These are phyloP conservation scores for Macquaria australasica DNA, from an alignment of 2,113 vertebrate species.

Conservation along the genomic window DNA sequence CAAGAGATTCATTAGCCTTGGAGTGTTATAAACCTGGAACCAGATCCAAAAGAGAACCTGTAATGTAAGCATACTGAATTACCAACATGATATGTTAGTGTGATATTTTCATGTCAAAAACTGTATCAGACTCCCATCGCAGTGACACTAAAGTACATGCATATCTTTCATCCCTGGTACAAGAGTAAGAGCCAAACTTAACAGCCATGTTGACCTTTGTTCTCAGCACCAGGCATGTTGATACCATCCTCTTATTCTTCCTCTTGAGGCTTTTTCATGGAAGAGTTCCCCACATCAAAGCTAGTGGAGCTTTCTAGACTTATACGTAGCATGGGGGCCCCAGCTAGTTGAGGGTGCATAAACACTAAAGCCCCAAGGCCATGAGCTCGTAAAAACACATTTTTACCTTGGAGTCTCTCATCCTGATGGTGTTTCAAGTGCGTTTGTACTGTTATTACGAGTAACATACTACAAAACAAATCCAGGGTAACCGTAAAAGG, in stretches of 20 bases:
- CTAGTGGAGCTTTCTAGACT: constrained; percentile 47
- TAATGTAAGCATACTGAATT: not conserved
- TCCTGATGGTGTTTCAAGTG: constrained; percentile 68
- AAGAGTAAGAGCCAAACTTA: constrained; percentile 40
- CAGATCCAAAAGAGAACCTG: constrained; percentile 4
- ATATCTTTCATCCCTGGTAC: constrained; percentile 31
- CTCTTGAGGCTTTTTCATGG: constrained; percentile 53
- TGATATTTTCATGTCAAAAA: constrained; percentile 22
- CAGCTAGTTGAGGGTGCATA: constrained; percentile 43
- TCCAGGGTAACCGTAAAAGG: constrained; percentile 57
- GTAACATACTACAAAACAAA: constrained; percentile 60
- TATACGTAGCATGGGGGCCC: constrained; percentile 28
- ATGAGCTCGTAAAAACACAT: constrained; percentile 60
- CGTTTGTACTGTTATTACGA: constrained; percentile 62
- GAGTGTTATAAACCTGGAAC: not conserved
- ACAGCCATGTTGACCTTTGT: constrained; percentile 45
- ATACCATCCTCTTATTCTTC: constrained; percentile 60
- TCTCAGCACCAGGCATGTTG: constrained; percentile 64
- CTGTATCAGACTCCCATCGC: not conserved
- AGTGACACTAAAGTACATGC: constrained; percentile 2
- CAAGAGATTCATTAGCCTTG: not conserved
- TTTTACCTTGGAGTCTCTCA: constrained; percentile 52
- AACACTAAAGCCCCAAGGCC: constrained; percentile 65
- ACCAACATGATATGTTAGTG: not conserved
- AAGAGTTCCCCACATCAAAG: constrained; percentile 74